phyloP scores from a whole-genome alignment of 2,888 invertebrate species.

The Deilephila porcellus region DNA sequence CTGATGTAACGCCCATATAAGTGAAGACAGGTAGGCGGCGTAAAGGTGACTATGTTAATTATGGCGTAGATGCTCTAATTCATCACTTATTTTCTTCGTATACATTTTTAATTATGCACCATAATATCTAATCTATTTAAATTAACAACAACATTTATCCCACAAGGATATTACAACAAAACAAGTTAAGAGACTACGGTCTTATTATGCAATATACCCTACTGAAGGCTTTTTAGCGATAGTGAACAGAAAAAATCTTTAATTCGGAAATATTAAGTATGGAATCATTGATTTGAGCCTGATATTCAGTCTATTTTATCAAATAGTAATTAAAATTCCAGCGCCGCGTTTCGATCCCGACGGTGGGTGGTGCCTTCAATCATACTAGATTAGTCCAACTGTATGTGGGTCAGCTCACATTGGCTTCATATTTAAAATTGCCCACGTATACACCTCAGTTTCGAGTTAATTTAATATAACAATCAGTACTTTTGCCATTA shows the following conservation, averaged over 20 bases:
- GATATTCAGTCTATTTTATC: conserved; percentile 40
- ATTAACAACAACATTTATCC: neutral
- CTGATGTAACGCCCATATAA: conserved; percentile 3
- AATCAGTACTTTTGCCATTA: neutral
- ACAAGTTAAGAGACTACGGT: neutral
- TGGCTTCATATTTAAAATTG: conserved; percentile 58
- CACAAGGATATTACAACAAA: neutral
- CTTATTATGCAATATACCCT: conserved; percentile 15
- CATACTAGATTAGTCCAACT: conserved; percentile 63
- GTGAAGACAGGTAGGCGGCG: conserved; percentile 5
- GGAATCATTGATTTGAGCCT: conserved; percentile 1
- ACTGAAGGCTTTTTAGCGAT: too few species aligned
- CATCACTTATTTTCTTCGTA: neutral
- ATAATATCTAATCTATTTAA: neutral
- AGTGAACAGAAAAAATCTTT: neutral
- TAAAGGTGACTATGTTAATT: conserved; percentile 7
- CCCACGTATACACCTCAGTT: conserved; percentile 30
- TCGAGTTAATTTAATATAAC: conserved; percentile 24
- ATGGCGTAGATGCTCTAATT: neutral
- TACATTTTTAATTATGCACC: neutral
- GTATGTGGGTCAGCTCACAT: conserved; percentile 66
- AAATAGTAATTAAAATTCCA: conserved; percentile 70
- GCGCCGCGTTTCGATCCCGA: conserved; percentile 61
- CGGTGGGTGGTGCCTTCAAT: conserved; percentile 57
- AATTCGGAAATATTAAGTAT: neutral